Conservation (phyloP, 1,140 invertebrate genomes). For the Oscheius sp. region DNA sequence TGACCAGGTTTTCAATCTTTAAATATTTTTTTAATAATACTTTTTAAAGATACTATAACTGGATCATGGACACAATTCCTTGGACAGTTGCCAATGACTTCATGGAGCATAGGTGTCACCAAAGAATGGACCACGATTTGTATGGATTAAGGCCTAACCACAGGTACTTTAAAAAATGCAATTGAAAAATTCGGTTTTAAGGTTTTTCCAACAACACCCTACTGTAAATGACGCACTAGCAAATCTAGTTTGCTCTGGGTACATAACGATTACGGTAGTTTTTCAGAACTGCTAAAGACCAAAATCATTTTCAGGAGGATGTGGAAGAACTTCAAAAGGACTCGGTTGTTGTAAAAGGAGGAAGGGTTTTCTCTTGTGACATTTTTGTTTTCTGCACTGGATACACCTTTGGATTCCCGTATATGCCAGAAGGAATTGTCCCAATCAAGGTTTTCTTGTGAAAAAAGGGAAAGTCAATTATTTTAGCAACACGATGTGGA, state of each 20-base stretch:
- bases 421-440: slow-evolving; percentile 50
- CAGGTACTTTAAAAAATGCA: no score
- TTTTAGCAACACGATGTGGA: slow-evolving; percentile 62
- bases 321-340: slow-evolving; percentile 60
- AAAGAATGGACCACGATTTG: slow-evolving; percentile 64
- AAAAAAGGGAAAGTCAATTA: not conserved
- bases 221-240: slow-evolving; percentile 68
- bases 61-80: slow-evolving; percentile 47
- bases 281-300: not conserved
- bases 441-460: slow-evolving; percentile 53
- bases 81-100: slow-evolving; percentile 61
- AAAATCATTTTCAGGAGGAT: slow-evolving; percentile 54
- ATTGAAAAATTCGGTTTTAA: no score
- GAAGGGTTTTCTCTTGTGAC: slow-evolving; percentile 53
- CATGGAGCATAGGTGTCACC: slow-evolving; percentile 57
- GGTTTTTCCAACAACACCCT: slow-evolving; percentile 64
- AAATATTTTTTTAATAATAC: no score
- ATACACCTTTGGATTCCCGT: slow-evolving; percentile 63
- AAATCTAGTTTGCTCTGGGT: slow-evolving; percentile 64
- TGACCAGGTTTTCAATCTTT: slow-evolving; percentile 23
- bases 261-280: slow-evolving; percentile 61
- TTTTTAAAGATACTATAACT: slow-evolving; percentile 42
- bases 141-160: slow-evolving; percentile 65
- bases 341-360: slow-evolving; percentile 61
- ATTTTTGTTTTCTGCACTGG: slow-evolving; percentile 63